Evolutionary conservation across 1,140 invertebrate genomes (phyloP).

Genomic region (Fopius arisanus): DNA sequence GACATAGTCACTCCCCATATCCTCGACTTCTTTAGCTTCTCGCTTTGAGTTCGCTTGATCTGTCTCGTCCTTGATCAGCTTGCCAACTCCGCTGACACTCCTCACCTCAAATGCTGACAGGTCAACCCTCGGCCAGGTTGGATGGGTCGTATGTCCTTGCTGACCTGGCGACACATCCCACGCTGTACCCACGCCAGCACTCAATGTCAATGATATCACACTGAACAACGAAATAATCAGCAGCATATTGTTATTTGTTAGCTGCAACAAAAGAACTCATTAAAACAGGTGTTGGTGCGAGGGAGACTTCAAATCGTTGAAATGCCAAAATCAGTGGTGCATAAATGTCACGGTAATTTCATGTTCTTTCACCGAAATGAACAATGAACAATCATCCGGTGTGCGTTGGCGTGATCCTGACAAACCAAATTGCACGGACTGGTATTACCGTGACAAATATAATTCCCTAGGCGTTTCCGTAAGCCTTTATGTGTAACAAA

Average conservation of each 20-base stretch:
- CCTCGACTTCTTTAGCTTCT: constrained; percentile 26
- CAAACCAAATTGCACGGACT: constrained; percentile 28
- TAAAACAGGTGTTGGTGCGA: constrained; percentile 21
- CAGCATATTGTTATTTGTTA: constrained; percentile 25
- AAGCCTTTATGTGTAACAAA: constrained; percentile 49
- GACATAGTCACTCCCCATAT: constrained; percentile 13
- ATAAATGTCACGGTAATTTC: constrained; percentile 37
- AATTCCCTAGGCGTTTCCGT: constrained; percentile 57
- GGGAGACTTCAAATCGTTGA: neutral
- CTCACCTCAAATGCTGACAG: constrained; percentile 49
- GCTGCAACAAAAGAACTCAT: constrained; percentile 25
- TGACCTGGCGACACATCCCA: constrained; percentile 49
- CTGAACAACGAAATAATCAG: constrained; percentile 27
- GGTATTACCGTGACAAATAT: constrained; percentile 54
- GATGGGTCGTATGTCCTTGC: constrained; percentile 34
- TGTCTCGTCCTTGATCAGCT: neutral
- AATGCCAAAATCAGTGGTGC: constrained; percentile 19
- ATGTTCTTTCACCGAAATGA: constrained; percentile 26
- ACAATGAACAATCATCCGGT: constrained; percentile 34
- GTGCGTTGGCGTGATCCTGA: constrained; percentile 34
- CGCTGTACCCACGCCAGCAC: constrained; percentile 46
- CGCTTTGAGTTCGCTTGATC: constrained; percentile 8
- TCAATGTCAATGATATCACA: constrained; percentile 28
- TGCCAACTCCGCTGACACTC: constrained; percentile 46
- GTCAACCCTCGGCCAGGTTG: constrained; percentile 47